Percentiles rank a stretch among this genome's conserved stretches.
Conservation (phyloP, 1,140 invertebrate genomes). For the Trichoplusia ni region DNA sequence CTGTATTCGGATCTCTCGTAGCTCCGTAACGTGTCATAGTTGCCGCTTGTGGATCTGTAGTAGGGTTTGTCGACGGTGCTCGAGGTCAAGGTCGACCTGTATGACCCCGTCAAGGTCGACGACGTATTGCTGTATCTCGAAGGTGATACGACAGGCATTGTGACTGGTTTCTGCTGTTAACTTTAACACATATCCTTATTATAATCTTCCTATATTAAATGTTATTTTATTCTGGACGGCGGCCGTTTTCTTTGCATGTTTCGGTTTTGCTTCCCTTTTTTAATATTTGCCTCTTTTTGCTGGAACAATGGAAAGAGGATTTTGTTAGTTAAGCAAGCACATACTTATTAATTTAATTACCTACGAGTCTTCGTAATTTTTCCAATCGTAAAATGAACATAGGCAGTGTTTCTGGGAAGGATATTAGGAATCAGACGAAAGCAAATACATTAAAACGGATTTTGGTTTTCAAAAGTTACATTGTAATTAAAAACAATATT, state of each 20-base stretch:
- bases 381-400: too few species aligned
- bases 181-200: conserved; percentile 43
- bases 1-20: conserved; percentile 78
- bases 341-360: neutral
- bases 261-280: conserved; percentile 31
- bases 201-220: conserved; percentile 30
- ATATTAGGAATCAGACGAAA: too few species aligned
- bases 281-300: conserved; percentile 16
- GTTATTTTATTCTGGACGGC: conserved; percentile 56
- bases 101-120: conserved; percentile 75
- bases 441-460: too few species aligned
- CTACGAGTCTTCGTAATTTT: too few species aligned
- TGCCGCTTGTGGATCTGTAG: conserved; percentile 70
- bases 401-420: too few species aligned
- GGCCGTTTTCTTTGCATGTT: conserved; percentile 67
- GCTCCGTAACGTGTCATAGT: conserved; percentile 72
- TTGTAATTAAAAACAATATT: too few species aligned
- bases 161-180: conserved; percentile 39
- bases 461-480: too few species aligned
- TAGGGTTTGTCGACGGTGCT: conserved; percentile 80
- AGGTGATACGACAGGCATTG: conserved; percentile 83
- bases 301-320: conserved; percentile 46
- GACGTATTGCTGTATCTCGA: conserved; percentile 72
- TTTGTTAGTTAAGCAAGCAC: neutral
- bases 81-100: conserved; percentile 76